Percentiles rank a stretch among this genome's conserved stretches.
These are phyloP conservation scores for Cantharis rufa DNA, from an alignment of 2,888 invertebrate species.

Conservation along the genomic window DNA sequence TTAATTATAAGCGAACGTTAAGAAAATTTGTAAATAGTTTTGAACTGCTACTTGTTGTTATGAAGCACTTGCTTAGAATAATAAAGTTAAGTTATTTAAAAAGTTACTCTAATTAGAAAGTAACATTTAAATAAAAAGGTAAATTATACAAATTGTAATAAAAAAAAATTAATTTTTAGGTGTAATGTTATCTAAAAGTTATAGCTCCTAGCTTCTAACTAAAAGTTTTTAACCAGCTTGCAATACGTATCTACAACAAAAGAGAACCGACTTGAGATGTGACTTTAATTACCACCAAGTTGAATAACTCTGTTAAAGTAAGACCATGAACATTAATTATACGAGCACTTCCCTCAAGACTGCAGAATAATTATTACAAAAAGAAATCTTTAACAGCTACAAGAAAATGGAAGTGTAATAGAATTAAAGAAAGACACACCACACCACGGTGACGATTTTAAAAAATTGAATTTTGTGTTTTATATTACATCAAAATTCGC, in stretches of 20 bases:
- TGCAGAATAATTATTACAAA: constrained; percentile 15
- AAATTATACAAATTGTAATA: background rate
- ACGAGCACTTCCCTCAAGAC: constrained; percentile 17
- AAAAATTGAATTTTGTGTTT: no score
- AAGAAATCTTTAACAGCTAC: constrained; percentile 2
- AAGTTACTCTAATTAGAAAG: background rate
- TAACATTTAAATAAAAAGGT: background rate
- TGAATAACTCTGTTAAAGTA: constrained; percentile 19
- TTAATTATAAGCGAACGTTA: background rate
- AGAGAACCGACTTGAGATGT: constrained; percentile 21
- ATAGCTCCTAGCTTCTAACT: background rate
- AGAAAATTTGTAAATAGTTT: background rate
- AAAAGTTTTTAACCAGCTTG: constrained; percentile 1
- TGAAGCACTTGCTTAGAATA: background rate
- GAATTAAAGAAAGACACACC: background rate
- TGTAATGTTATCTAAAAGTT: background rate
- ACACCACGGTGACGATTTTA: no score
- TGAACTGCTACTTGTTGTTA: background rate
- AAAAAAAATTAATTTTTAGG: background rate
- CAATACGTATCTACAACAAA: constrained; percentile 20
- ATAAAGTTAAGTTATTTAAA: background rate
- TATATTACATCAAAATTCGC: no score
- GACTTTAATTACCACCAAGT: constrained; percentile 26
- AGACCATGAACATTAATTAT: constrained; percentile 23
- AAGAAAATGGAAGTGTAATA: background rate